phyloP scores from a whole-genome alignment of 2,888 invertebrate genomes.

The Plebejus anna region DNA sequence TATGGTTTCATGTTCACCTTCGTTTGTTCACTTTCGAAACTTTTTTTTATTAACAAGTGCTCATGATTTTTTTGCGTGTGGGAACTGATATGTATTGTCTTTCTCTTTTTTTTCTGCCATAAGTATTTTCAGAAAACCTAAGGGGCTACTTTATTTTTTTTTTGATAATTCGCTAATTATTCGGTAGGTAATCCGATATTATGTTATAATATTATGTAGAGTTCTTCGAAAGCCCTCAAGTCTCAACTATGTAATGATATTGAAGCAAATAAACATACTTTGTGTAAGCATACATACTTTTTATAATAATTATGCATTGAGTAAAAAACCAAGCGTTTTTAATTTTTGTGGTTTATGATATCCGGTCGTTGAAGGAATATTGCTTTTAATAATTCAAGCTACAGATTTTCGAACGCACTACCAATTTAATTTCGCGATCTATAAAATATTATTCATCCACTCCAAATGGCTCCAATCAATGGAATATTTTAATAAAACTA shows the following conservation, averaged over 20 bases:
- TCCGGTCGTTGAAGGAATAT: neutral
- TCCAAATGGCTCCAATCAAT: neutral
- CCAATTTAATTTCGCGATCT: neutral
- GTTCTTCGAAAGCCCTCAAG: neutral
- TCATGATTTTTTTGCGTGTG: neutral
- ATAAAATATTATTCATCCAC: neutral
- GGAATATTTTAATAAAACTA: neutral
- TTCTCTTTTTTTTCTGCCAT: neutral
- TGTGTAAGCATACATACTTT: neutral
- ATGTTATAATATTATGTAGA: neutral
- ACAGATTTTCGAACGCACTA: neutral
- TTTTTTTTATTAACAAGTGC: constrained; percentile 42
- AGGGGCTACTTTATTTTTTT: neutral
- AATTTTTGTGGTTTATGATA: constrained; percentile 9
- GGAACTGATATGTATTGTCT: neutral
- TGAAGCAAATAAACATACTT: neutral
- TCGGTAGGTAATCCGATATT: no score
- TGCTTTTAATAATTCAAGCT: constrained; percentile 1
- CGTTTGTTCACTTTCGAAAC: constrained; percentile 58
- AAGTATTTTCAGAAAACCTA: neutral
- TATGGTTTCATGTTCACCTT: constrained; percentile 57
- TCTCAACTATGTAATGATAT: neutral
- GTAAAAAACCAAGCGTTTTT: neutral
- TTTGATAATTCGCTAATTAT: no score
- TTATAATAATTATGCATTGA: no score